These are phyloP conservation scores for Acipenser transmontanus DNA, from an alignment of 2,797 vertebrate species.

Conservation along the genomic window DNA sequence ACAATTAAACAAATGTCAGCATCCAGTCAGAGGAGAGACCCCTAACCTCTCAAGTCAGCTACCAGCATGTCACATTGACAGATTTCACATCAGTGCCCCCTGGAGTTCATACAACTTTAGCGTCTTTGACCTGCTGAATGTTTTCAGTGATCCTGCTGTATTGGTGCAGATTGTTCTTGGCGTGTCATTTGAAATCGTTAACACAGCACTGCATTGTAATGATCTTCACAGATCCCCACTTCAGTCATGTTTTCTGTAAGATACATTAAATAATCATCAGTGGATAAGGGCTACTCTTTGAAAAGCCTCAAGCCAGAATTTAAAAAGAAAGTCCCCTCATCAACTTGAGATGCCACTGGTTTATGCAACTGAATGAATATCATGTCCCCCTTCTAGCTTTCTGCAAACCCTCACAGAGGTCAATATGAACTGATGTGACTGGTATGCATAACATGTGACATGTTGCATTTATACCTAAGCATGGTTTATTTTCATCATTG, in stretches of 20 bases:
- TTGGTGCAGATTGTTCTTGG: no score
- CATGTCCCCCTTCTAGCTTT: conserved; percentile 23
- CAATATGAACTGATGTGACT: conserved; percentile 21
- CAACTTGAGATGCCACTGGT: conserved; percentile 17
- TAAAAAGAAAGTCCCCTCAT: conserved; percentile 22
- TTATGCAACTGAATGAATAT: conserved; percentile 35
- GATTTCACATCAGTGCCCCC: no score
- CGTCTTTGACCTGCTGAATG: no score
- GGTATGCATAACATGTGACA: conserved; percentile 23
- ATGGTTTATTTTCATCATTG: conserved; percentile 14
- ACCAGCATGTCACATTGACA: no score
- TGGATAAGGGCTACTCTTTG: conserved; percentile 48
- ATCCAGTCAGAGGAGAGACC: no score
- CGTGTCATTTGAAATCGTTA: no score
- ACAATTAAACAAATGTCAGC: no score
- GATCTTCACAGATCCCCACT: conserved; percentile 13
- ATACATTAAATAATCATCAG: conserved; percentile 56
- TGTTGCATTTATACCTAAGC: conserved; percentile 21
- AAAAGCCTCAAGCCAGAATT: conserved; percentile 29
- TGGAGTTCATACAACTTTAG: no score
- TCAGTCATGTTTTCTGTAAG: conserved; percentile 45
- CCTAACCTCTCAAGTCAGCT: no score
- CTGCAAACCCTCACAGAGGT: conserved; percentile 5
- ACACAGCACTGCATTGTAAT: no score
- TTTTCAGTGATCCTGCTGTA: no score